Evolutionary conservation across 2,888 invertebrate genomes (phyloP), one percentile per base, ranked within the genome.

Genomic region (Cynaeus angustus): DNA sequence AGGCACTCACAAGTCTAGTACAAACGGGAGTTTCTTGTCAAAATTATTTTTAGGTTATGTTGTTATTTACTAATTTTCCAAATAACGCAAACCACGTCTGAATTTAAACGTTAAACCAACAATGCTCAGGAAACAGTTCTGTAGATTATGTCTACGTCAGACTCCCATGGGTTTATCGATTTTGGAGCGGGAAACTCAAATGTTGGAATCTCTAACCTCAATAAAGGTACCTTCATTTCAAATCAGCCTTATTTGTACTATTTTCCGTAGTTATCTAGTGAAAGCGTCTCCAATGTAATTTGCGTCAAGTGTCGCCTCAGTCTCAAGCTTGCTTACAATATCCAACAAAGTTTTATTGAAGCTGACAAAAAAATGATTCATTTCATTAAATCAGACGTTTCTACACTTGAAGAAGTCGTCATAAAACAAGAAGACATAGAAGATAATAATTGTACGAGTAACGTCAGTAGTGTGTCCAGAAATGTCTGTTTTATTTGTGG

Each of bases 241-340:
- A 33, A 33, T 1, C 33, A 1, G 33, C 33, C 21, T 6, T 4
- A 33, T 1, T 33, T 33, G 1, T 1, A 33, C 9, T 1, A 7
- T 33, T n/a, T n/a, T 33, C n/a, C n/a, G 33, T n/a, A 33, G 33
- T n/a, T 33, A 7, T 33, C 33, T 33, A 33, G 1, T 6, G 33
- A 7, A 33, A 33, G 7, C 6, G 7, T n/a, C 7, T 9, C 7
- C 33, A 33, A 33, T 7, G 33, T 33, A 33, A 55, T 55, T 4
- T 56, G 56, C 26, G 21, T 21, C 13, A 56, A 56, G 13, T 56
- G 56, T 33, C 14, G 38, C 2, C 26, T 56, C 6, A 56, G 41
- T n/a, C 21, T 56, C 0, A 56, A 56, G n/a, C 37, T 56, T 37
- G 56, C 56, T 7, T 56, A 38, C 26, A 56, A 8, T 0, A 41